Base-by-base conservation (phyloP, 2,797 vertebrate species). In the Sebastes kiyomatsui region DNA sequence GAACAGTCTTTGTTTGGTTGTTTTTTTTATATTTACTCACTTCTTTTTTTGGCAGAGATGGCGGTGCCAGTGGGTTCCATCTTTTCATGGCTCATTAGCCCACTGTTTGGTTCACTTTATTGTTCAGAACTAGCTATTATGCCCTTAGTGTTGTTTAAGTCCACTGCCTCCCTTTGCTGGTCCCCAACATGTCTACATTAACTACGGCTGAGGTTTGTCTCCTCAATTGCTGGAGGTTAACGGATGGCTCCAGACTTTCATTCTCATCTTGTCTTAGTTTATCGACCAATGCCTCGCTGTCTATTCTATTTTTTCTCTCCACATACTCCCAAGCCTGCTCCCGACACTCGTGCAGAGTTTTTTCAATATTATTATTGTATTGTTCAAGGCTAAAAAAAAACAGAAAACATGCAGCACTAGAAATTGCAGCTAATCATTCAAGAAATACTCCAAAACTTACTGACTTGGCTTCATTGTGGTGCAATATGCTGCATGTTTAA, bases 11-110 rank as follows among this genome's bases (percentile, higher is more conserved):
- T 91, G 88, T 88, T 91, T 92, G 28, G n/a, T 55, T 55, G 54
- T 27, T 66, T 38, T 60, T 35, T 65, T 23, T 35, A 38, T 66
- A 66, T 93, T 92, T 94, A 86, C 90, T 87, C 62, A 62, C 82
- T 72, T 7, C 72, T 87, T 82, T 87, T 85, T 86, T 86, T 90
- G 89, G 89, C 91, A 86, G 91, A 62, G 76, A 81, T 75, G 62
- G 25, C 55, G 77, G 86, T 72, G 86, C 91, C 90, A 70, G 87
- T 93, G 93, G 92, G 92, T 91, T 93, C 87, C 75, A 81, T 93
- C 86, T 90, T 94, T 94, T 93, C 91, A 90, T 83, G 92, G 87
- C 85, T 95, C 93, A 93, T 94, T 93, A 94, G 90, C 70, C 72
- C 66, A 54, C 87, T 55, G 81, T 93, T 93, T 88, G 61, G 60